Evolutionary conservation across 2,113 vertebrate species (phyloP).

Genomic region (Hyperoodon ampullatus): DNA sequence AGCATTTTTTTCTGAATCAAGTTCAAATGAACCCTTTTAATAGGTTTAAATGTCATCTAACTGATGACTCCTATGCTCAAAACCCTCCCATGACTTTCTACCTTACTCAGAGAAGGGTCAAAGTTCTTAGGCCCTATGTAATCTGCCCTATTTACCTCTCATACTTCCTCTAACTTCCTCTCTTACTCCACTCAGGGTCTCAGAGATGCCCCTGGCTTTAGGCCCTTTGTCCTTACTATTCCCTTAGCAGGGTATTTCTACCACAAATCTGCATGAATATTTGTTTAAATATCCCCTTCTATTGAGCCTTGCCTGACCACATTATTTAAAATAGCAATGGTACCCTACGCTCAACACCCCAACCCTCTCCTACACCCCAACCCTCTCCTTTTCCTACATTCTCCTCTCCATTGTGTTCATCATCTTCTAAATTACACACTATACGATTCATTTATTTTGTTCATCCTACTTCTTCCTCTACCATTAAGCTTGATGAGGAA

Average conservation of each 20-base stretch:
- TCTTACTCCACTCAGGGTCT: not conserved
- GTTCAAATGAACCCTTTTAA: conserved; percentile 2
- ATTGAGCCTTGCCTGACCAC: not conserved
- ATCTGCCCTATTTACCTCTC: not conserved
- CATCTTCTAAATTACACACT: not conserved
- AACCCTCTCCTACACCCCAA: not conserved
- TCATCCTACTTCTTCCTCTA: not conserved
- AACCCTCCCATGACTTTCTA: conserved; percentile 15
- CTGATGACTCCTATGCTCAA: not conserved
- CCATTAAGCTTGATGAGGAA: not conserved
- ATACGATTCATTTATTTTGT: not conserved
- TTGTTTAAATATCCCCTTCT: not conserved
- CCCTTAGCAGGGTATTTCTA: not conserved
- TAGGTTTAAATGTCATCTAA: conserved; percentile 39
- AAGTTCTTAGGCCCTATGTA: not conserved
- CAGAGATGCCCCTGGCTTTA: not conserved
- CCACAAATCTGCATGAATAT: not conserved
- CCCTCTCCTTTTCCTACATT: not conserved
- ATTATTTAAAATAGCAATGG: not conserved
- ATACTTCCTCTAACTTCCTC: not conserved
- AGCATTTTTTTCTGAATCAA: conserved; percentile 27
- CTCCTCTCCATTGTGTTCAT: not conserved
- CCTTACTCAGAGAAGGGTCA: conserved; percentile 40
- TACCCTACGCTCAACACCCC: not conserved
- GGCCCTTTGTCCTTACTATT: not conserved